phyloP scores from a whole-genome alignment of 1,140 invertebrate species.

The Venturia canescens region DNA sequence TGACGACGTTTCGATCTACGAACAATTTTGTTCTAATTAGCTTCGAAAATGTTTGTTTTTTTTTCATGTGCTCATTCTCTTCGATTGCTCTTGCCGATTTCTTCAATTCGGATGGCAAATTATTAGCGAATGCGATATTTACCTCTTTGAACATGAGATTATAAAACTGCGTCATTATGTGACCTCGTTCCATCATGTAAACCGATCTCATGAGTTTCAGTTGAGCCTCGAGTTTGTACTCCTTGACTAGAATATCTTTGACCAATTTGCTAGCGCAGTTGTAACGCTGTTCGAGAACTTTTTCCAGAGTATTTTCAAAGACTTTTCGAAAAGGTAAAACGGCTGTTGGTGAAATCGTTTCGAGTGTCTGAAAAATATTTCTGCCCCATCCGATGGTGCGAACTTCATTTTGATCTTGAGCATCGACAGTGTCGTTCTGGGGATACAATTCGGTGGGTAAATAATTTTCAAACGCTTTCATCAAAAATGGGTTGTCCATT shows the following conservation, averaged over 20 bases:
- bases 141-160: conserved; percentile 79
- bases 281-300: conserved; percentile 74
- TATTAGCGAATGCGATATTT: conserved; percentile 11
- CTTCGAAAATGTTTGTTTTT: too few relatives aligned
- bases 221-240: conserved; percentile 76
- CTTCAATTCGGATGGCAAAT: neutral
- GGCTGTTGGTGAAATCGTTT: conserved; percentile 59
- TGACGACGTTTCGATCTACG: conserved; percentile 75
- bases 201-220: conserved; percentile 77
- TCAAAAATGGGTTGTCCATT: conserved; percentile 72
- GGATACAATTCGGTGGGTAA: conserved; percentile 58
- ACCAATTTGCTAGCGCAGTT: conserved; percentile 76
- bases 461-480: conserved; percentile 71
- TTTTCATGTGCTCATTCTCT: too few relatives aligned
- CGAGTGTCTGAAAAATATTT: conserved; percentile 60
- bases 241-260: conserved; percentile 75
- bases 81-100: too few relatives aligned
- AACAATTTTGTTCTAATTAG: conserved; percentile 8
- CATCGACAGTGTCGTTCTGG: conserved; percentile 60
- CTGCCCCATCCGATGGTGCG: conserved; percentile 34
- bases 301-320: conserved; percentile 70
- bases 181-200: conserved; percentile 81
- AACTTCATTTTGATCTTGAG: neutral
- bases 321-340: conserved; percentile 71
- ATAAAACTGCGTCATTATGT: conserved; percentile 81